Base-by-base conservation (phyloP, 2,888 invertebrate species). In the Galeruca laticollis region DNA sequence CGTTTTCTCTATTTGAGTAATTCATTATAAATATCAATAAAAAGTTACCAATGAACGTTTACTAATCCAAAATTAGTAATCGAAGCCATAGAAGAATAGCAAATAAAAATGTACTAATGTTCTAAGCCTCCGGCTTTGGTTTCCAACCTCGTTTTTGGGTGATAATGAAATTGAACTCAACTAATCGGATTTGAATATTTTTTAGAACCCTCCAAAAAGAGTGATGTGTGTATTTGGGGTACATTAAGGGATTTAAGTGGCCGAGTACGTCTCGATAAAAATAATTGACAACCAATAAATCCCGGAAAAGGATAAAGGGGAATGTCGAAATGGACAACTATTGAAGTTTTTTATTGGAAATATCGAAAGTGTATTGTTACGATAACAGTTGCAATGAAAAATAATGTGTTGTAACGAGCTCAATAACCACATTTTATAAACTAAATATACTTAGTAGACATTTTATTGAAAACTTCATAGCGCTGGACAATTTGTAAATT, bases 161-260 rank as follows among this genome's bases (percentile, higher is more conserved):
- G 43, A 64, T 64, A 64, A 70, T 66, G 61, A 69, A 70, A 70
- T 66, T 61, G 66, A 66, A 52, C 57, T 52, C 47, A 47, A 35
- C 51, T 70, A 70, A 70, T 70, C 62, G 67, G 63, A 70, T 70
- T 67, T 62, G 52, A 67, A 70, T 63, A 70, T 70, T 70, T 67
- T 64, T 57, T 57, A 6, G 21, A 52, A 26, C 52, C 64, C 26
- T 64, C 47, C 64, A 31, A 57, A 31, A 15, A 26, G 20, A 62
- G 18, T 47, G 57, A 35, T 33, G 64, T 43, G 33, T 59, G 37
- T 40, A 56, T 64, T 10, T 43, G 56, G 18, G 31, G 64, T 54
- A 47, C 33, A 64, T 64, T 57, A 20, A 35, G 47, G 64, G 64
- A 57, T 64, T 64, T 64, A 43, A 64, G 57, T 40, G 57, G 21